These are phyloP conservation scores for Athalia circularis DNA, from an alignment of 2,888 invertebrate species.

Conservation along the genomic window DNA sequence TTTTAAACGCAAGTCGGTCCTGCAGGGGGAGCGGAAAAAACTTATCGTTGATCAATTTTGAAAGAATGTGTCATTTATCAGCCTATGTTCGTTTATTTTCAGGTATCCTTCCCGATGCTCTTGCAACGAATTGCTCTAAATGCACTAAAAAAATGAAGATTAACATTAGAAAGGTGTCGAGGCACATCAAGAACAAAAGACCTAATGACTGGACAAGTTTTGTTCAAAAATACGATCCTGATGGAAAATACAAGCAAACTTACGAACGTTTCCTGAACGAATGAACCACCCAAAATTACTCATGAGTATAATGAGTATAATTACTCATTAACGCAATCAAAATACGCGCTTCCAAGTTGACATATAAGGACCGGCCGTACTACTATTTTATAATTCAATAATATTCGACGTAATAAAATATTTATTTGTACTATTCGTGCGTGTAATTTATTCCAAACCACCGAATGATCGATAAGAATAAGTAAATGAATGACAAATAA, in stretches of 20 bases:
- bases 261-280: constrained; percentile 40
- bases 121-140: constrained; percentile 52
- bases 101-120: constrained; percentile 54
- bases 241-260: constrained; percentile 22
- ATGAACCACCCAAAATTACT: background rate
- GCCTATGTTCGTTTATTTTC: too few species aligned
- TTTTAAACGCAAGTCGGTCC: too few species aligned
- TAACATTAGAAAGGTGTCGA: constrained; percentile 49
- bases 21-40: background rate
- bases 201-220: constrained; percentile 51
- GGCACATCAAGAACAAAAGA: constrained; percentile 46
- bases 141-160: constrained; percentile 51
- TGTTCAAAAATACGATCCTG: constrained; percentile 54
- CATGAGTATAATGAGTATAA: too few species aligned
- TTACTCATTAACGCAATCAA: too few species aligned
- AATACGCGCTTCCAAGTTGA: too few species aligned
- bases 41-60: background rate
- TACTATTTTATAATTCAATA: too few species aligned
- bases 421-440: too few species aligned
- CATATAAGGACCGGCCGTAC: too few species aligned
- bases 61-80: background rate
- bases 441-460: too few species aligned
- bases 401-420: too few species aligned
- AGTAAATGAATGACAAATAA: background rate
- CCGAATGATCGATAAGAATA: background rate